phyloP scores from a whole-genome alignment of 2,113 vertebrate species.

The Vidua macroura region DNA sequence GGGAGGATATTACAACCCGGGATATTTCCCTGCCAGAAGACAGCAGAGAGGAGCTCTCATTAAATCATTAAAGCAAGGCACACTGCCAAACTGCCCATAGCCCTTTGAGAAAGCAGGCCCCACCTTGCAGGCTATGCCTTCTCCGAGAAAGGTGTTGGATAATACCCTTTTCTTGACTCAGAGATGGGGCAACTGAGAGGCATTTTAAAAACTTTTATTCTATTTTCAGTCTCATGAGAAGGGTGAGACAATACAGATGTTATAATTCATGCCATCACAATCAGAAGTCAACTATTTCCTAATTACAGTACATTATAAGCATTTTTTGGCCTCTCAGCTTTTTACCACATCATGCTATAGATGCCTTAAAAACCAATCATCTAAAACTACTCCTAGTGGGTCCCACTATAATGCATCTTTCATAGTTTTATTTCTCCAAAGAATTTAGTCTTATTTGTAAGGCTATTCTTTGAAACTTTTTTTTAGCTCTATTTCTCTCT shows the following conservation, averaged over 20 bases:
- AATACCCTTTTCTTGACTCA: not conserved
- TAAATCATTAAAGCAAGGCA: constrained; percentile 7
- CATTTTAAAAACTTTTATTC: not conserved
- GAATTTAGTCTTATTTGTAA: not conserved
- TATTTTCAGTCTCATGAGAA: not conserved
- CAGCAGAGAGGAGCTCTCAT: not conserved
- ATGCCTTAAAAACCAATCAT: not conserved
- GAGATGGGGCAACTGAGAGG: not conserved
- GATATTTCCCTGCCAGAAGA: not conserved
- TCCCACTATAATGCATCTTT: not conserved
- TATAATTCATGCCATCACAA: not conserved
- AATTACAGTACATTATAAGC: not conserved
- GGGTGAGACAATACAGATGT: not conserved
- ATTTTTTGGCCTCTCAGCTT: not conserved
- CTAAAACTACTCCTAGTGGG: not conserved
- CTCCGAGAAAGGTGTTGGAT: not conserved
- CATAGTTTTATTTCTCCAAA: not conserved
- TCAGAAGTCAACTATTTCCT: not conserved
- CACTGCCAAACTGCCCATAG: not conserved
- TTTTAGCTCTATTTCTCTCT: not conserved
- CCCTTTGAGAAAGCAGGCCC: not conserved
- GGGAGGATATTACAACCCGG: not conserved
- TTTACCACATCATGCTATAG: not conserved
- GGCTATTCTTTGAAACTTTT: not conserved
- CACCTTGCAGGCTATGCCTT: not conserved